Evolutionary conservation across 1,140 invertebrate genomes (phyloP).

Genomic region (Drosophila albomicans): DNA sequence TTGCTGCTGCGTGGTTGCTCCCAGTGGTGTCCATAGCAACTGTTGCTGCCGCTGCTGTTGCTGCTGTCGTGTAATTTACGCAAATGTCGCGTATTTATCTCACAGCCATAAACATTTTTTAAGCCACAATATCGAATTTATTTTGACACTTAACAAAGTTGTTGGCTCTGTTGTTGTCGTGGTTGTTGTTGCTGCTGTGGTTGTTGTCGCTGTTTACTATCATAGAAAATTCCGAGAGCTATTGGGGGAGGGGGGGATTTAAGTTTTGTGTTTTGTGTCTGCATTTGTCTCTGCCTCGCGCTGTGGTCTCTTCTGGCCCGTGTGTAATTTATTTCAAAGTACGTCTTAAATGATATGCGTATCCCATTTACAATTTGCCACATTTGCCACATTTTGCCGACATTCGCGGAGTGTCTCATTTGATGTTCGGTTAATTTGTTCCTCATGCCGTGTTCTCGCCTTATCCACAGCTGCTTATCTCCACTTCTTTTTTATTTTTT

Average conservation of each 20-base stretch:
- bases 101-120: conserved; percentile 81
- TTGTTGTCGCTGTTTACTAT: conserved; percentile 46
- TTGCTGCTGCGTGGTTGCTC: conserved; percentile 56
- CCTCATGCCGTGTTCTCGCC: conserved; percentile 38
- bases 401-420: conserved; percentile 59
- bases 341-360: conserved; percentile 76
- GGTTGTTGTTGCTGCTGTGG: conserved; percentile 38
- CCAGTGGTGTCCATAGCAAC: conserved; percentile 55
- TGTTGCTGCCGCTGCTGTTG: conserved; percentile 42
- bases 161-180: conserved; percentile 66
- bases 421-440: conserved; percentile 72
- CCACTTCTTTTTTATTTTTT: conserved; percentile 31
- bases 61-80: conserved; percentile 81
- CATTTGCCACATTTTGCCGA: conserved; percentile 18
- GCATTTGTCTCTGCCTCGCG: conserved; percentile 35
- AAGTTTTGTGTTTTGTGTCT: conserved; percentile 30
- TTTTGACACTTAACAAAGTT: conserved; percentile 83
- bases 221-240: conserved; percentile 60
- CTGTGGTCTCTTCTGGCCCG: conserved; percentile 44
- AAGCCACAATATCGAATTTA: conserved; percentile 84
- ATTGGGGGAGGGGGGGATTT: conserved; percentile 39
- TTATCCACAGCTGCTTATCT: conserved; percentile 54
- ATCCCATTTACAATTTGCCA: conserved; percentile 54
- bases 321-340: conserved; percentile 71
- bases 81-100: conserved; percentile 82